Evolutionary conservation across 2,888 invertebrate species (phyloP).

Genomic region (Limnephilus auricula): DNA sequence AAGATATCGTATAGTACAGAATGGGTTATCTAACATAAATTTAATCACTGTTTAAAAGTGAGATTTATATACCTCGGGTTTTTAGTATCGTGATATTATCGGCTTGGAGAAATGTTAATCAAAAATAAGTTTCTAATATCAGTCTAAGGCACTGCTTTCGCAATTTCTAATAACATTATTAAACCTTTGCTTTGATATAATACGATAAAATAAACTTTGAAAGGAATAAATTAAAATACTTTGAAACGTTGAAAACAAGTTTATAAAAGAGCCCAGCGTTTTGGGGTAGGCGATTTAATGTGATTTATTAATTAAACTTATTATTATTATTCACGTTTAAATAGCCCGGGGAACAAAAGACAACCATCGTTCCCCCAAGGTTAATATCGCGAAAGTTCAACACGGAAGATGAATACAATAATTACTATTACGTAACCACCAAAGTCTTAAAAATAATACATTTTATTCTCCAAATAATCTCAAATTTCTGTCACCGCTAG

Average conservation of each 20-base stretch:
- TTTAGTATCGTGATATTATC: neutral
- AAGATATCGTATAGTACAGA: neutral
- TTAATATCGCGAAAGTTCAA: neutral
- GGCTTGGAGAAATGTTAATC: neutral
- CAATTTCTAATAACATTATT: neutral
- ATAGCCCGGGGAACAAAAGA: neutral
- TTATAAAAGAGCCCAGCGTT: neutral
- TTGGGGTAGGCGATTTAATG: slow-evolving; percentile 3
- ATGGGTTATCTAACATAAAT: neutral
- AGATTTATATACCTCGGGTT: neutral
- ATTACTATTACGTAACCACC: neutral
- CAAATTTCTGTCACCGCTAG: neutral
- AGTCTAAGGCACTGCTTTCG: neutral
- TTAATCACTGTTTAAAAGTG: neutral
- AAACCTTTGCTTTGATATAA: neutral
- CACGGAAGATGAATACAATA: neutral
- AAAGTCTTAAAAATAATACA: neutral
- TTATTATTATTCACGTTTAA: slow-evolving; percentile 14
- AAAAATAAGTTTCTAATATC: neutral
- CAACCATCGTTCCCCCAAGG: neutral
- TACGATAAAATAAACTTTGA: neutral
- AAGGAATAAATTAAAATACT: neutral
- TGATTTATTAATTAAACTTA: slow-evolving; percentile 8
- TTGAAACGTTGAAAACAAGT: neutral
- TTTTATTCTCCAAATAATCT: neutral